Conservation (phyloP, 2,113 vertebrate genomes). For the Himantopus leucocephalus region DNA sequence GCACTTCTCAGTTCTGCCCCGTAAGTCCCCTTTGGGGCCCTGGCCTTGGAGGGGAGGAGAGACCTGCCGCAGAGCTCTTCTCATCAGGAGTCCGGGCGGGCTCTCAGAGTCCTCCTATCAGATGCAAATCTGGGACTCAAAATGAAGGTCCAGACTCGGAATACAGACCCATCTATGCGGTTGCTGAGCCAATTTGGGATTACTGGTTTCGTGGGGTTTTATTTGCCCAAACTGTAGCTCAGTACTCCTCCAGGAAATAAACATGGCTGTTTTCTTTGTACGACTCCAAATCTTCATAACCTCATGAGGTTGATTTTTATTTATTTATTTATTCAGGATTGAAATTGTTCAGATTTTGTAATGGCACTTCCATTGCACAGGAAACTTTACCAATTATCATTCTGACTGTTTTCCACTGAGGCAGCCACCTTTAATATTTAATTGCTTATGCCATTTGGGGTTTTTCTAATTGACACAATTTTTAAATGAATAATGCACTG, state of each 20-base stretch:
- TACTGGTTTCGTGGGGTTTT: background rate
- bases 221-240: background rate
- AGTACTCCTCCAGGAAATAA: background rate
- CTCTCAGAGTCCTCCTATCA: background rate
- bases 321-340: background rate
- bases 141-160: background rate
- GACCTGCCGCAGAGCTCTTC: background rate
- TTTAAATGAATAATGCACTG: conserved; percentile 53
- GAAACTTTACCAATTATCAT: conserved; percentile 18
- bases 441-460: conserved; percentile 36
- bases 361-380: background rate
- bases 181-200: background rate
- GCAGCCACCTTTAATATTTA: conserved; percentile 60
- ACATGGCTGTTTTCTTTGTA: background rate
- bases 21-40: background rate
- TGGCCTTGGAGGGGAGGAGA: background rate
- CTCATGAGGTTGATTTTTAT: background rate
- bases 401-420: background rate
- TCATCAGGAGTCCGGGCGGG: background rate
- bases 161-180: accelerated
- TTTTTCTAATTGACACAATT: conserved; percentile 45
- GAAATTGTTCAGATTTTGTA: background rate
- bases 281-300: background rate
- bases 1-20: background rate
- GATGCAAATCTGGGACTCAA: background rate